Evolutionary conservation across 2,888 invertebrate species (phyloP).

Genomic region (Lottia scabra): DNA sequence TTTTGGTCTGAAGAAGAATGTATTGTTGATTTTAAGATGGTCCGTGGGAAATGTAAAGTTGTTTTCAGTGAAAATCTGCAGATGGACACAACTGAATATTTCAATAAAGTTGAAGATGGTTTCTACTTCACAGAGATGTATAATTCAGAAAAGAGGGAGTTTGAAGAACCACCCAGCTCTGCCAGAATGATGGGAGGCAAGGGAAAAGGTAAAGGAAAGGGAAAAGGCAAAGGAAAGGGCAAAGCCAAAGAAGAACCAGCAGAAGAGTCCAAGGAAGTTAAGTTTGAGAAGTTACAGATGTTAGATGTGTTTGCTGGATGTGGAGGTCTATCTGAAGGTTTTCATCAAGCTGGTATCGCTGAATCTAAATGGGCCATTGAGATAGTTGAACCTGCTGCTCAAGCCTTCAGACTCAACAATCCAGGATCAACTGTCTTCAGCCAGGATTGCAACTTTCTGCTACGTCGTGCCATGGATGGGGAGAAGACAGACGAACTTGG

Average conservation of each 20-base stretch:
- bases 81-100: slow-evolving; percentile 74
- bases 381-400: slow-evolving; percentile 81
- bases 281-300: slow-evolving; percentile 74
- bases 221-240: slow-evolving; percentile 78
- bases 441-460: slow-evolving; percentile 84
- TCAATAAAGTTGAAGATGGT: slow-evolving; percentile 76
- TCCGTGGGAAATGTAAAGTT: slow-evolving; percentile 80
- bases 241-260: slow-evolving; percentile 25
- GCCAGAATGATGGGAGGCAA: slow-evolving; percentile 75
- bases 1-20: slow-evolving; percentile 84
- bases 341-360: slow-evolving; percentile 76
- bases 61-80: slow-evolving; percentile 76
- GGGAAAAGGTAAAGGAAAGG: slow-evolving; percentile 76
- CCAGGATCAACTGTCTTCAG: slow-evolving; percentile 80
- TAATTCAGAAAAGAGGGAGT: slow-evolving; percentile 73
- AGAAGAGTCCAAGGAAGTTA: slow-evolving; percentile 32
- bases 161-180: slow-evolving; percentile 76
- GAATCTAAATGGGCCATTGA: slow-evolving; percentile 86
- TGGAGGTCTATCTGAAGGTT: slow-evolving; percentile 80
- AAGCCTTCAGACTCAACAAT: slow-evolving; percentile 83
- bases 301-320: slow-evolving; percentile 90
- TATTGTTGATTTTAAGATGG: slow-evolving; percentile 58
- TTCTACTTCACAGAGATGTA: slow-evolving; percentile 80
- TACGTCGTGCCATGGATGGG: slow-evolving; percentile 78
- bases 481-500: slow-evolving; percentile 62